Percentiles rank a stretch among this genome's conserved stretches.
phyloP scores from a whole-genome alignment of 2,888 invertebrate genomes.

The Limnephilus marmoratus region DNA sequence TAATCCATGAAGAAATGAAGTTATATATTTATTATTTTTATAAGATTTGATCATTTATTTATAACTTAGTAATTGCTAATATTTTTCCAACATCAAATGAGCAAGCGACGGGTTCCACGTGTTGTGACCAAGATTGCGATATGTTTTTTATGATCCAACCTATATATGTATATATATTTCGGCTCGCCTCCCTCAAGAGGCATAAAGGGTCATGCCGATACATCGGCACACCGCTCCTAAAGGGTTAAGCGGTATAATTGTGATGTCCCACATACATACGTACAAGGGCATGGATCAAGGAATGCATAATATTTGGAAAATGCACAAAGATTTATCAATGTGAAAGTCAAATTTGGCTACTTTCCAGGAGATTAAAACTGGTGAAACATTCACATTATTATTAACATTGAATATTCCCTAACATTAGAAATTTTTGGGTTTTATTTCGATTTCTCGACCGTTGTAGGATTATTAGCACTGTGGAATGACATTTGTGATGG shows the following conservation, averaged over 20 bases:
- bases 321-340: not conserved
- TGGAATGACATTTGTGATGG: not conserved
- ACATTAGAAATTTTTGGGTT: not conserved
- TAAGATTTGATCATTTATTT: no score
- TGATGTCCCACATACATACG: not conserved
- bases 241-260: not conserved
- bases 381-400: constrained; percentile 47
- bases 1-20: no score
- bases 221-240: no score
- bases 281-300: not conserved
- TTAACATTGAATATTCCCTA: not conserved
- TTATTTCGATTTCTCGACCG: not conserved
- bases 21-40: no score
- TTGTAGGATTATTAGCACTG: not conserved
- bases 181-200: no score
- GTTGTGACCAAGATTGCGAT: no score
- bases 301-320: not conserved
- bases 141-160: no score
- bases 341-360: not conserved
- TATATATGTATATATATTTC: no score
- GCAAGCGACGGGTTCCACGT: no score
- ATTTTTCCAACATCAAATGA: no score
- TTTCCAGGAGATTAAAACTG: not conserved
- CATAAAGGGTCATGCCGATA: no score
- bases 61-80: no score